phyloP scores from a whole-genome alignment of 2,113 vertebrate species.

The Geococcyx californianus region DNA sequence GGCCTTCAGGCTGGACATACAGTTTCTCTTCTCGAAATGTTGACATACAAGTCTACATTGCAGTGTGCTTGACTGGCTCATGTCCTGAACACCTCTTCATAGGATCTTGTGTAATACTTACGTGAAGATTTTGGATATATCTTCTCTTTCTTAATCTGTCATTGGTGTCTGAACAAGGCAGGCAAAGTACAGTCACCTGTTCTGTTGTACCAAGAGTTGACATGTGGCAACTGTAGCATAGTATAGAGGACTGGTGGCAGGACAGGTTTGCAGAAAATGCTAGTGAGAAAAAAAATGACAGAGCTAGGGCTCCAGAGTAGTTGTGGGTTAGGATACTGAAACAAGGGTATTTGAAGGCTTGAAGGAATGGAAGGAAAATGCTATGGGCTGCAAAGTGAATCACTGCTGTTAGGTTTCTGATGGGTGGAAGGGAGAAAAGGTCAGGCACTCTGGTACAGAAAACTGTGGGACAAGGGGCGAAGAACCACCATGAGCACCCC shows the following conservation, averaged over 20 bases:
- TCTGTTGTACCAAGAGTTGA: not conserved
- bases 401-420: not conserved
- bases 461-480: not conserved
- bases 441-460: not conserved
- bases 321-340: not conserved
- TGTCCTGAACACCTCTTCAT: not conserved
- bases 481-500: not conserved
- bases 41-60: rapidly evolving
- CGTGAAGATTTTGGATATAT: not conserved
- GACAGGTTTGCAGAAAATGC: not conserved
- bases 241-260: not conserved
- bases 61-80: not conserved
- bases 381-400: not conserved
- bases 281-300: not conserved
- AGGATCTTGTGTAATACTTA: not conserved
- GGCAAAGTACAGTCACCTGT: not conserved
- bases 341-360: not conserved
- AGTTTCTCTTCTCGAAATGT: not conserved
- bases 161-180: not conserved
- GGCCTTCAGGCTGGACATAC: not conserved
- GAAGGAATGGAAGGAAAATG: not conserved
- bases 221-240: rapidly evolving
- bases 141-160: not conserved
- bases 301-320: not conserved
- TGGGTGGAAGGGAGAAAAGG: not conserved